These are phyloP conservation scores for Allygus modestus DNA, from an alignment of 2,888 invertebrate species.

Conservation along the genomic window DNA sequence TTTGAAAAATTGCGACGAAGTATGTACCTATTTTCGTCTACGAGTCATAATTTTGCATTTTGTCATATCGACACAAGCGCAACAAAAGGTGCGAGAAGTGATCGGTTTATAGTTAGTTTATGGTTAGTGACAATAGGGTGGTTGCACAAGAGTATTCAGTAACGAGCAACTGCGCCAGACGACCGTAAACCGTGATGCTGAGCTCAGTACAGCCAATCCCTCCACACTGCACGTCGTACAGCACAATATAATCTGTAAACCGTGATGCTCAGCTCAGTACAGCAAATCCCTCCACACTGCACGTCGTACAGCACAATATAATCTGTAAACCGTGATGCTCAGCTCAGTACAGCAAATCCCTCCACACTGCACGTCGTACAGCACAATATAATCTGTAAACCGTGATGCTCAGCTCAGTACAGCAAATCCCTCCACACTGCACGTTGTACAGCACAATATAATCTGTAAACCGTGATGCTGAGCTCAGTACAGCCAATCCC, in stretches of 20 bases:
- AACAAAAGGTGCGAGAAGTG: not conserved
- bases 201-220: not conserved
- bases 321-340: not conserved
- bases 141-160: constrained; percentile 2
- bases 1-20: too few relatives aligned
- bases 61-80: not conserved
- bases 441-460: too few relatives aligned
- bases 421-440: not conserved
- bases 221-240: too few relatives aligned
- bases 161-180: not conserved
- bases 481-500: too few relatives aligned
- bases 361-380: too few relatives aligned
- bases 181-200: not conserved
- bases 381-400: constrained; percentile 6
- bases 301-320: too few relatives aligned
- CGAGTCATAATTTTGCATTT: not conserved
- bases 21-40: too few relatives aligned
- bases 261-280: not conserved
- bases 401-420: not conserved
- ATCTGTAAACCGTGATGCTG: too few relatives aligned
- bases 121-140: constrained; percentile 16
- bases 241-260: constrained; percentile 6
- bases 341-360: not conserved
- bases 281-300: not conserved
- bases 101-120: constrained; percentile 18